Base-by-base conservation (phyloP, 2,888 invertebrate species). In the Girardia tigrina region DNA sequence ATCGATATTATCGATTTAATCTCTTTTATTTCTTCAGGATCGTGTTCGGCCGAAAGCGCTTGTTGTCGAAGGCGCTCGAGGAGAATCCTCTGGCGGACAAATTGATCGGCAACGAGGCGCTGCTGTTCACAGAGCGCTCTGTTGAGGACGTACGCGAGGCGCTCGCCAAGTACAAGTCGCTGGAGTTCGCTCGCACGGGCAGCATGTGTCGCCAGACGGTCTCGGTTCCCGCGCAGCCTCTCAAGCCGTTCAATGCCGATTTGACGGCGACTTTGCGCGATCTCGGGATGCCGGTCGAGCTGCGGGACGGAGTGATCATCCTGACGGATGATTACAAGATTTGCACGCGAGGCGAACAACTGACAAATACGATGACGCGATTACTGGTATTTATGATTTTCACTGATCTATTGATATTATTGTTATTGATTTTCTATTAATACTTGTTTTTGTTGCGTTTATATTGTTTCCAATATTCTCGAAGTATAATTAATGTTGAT, bases 301-400 rank as follows among this genome's bases (percentile, higher is more conserved):
- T 36, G 12, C 8, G 16, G 16, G 36, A 36, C 16, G 36, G 36
- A 12, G 36, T 36, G 16, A 36, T 36, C 16, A 36, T 36, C 8
- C 16, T 36, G 16, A 36, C 16, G 36, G 12, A 36, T 12, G 36
- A 36, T 56, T 56, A 56, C 23, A n/a, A 56, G n/a, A 56, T 56
- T 56, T 56, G 56, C 56, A 56, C n/a, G n/a, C n/a, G 23, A n/a
- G 56, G 56, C n/a, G 56, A 56, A 16, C 56, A 56, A 56, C n/a
- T 56, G 23, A 56, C 4, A 6, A 56, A 56, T 56, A 20, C 56
- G 2, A 56, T 56, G 56, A 56, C n/a, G 4, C 4, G 56, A 56
- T 56, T 56, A 23, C n/a, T 56, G 8, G 23, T 20, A 16, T 56
- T 56, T n/a, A n/a, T n/a, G n/a, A n/a, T n/a, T n/a, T n/a, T n/a